phyloP scores from a whole-genome alignment of 92 coral and sea anemone species.

The Porites evermanni region DNA sequence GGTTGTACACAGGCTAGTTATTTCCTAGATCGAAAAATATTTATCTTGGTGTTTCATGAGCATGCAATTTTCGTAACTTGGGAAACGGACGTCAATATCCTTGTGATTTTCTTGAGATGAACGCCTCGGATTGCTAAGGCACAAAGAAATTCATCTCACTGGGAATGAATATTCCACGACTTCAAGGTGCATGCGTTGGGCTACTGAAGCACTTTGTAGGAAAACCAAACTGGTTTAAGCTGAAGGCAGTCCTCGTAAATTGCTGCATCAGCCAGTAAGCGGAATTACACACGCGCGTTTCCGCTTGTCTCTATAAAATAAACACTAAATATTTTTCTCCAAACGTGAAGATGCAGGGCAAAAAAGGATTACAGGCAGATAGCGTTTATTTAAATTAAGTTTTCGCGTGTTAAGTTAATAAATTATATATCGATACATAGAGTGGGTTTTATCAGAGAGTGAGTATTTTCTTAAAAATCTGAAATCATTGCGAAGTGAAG shows the following conservation, averaged over 20 bases:
- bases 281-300: background rate
- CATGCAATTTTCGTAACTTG: too few species aligned
- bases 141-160: too few species aligned
- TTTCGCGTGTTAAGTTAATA: slow-evolving; percentile 27
- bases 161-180: too few species aligned
- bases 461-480: slow-evolving; percentile 10
- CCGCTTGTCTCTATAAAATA: background rate
- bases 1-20: too few species aligned
- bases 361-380: background rate
- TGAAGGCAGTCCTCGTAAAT: background rate
- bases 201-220: too few species aligned
- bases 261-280: background rate
- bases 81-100: too few species aligned
- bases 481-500: slow-evolving; percentile 1
- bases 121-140: too few species aligned
- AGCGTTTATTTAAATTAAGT: slow-evolving; percentile 21
- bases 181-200: too few species aligned
- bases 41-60: too few species aligned
- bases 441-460: background rate
- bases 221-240: background rate
- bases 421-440: background rate
- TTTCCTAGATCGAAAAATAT: too few species aligned
- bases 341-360: background rate
- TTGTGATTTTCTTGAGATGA: too few species aligned
- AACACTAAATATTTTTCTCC: background rate